Conservation (phyloP, 2,888 invertebrate genomes). For the Pollenia labialis region DNA sequence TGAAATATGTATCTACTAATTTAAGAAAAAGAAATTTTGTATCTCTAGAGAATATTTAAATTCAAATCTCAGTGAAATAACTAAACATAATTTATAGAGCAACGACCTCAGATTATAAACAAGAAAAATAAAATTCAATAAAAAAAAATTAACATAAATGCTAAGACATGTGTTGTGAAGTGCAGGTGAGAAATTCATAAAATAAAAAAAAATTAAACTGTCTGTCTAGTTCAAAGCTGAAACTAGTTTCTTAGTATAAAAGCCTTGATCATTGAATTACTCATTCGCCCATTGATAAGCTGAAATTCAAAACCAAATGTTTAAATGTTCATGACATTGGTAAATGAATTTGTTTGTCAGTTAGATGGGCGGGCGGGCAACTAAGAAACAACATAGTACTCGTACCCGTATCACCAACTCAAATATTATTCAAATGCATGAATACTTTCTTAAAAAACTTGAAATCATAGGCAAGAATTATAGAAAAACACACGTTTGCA, state of each 20-base stretch:
- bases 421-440: neutral
- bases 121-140: slow-evolving; percentile 2
- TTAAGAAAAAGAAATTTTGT: neutral
- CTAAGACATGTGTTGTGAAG: slow-evolving; percentile 16
- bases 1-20: too few relatives aligned
- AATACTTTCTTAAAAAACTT: neutral
- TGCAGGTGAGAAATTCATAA: slow-evolving; percentile 23
- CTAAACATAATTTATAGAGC: slow-evolving; percentile 43
- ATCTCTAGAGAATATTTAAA: slow-evolving; percentile 22
- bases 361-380: neutral
- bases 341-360: neutral
- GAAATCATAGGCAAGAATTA: neutral
- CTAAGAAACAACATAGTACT: neutral
- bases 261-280: slow-evolving; percentile 7
- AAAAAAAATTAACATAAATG: slow-evolving; percentile 12
- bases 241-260: slow-evolving; percentile 55
- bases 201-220: neutral
- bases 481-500: neutral
- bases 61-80: slow-evolving; percentile 17
- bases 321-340: slow-evolving; percentile 58
- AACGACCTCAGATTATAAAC: slow-evolving; percentile 41
- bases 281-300: slow-evolving; percentile 29
- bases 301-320: slow-evolving; percentile 7
- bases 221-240: slow-evolving; percentile 8
- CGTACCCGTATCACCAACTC: neutral